Conservation (phyloP, 2,797 vertebrate species). For the Scolopax bukidnonensis region DNA sequence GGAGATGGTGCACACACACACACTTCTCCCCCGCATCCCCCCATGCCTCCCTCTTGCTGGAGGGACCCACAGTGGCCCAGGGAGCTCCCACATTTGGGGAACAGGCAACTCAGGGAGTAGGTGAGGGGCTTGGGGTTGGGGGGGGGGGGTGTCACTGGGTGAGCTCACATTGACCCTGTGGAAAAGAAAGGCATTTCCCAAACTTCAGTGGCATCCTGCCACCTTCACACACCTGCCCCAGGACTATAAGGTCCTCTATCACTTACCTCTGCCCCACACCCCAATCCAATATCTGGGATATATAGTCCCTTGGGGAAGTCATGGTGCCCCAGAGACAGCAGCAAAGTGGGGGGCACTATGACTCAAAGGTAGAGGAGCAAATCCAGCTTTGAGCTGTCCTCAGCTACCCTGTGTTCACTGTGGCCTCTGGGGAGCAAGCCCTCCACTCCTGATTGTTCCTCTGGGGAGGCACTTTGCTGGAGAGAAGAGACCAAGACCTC, state of each 20-base stretch:
- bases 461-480: not conserved
- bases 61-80: not conserved
- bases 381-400: not conserved
- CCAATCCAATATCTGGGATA: fast-evolving
- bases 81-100: not conserved
- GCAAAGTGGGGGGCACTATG: not conserved
- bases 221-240: not conserved
- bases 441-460: not conserved
- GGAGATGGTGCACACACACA: not conserved
- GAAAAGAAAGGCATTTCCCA: slow-evolving; percentile 54
- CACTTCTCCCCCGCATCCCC: not conserved
- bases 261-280: not conserved
- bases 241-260: not conserved
- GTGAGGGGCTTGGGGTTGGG: not conserved
- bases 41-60: not conserved
- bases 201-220: not conserved
- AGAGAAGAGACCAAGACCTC: not conserved
- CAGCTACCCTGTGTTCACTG: not conserved
- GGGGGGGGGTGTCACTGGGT: not conserved
- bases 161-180: not conserved
- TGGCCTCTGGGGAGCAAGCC: not conserved
- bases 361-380: not conserved
- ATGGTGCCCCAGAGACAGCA: not conserved
- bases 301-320: not conserved
- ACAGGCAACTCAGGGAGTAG: fast-evolving